Percentiles rank a stretch among this genome's conserved stretches.
Conservation (phyloP, 2,888 invertebrate genomes). For the Sericinus montela region DNA sequence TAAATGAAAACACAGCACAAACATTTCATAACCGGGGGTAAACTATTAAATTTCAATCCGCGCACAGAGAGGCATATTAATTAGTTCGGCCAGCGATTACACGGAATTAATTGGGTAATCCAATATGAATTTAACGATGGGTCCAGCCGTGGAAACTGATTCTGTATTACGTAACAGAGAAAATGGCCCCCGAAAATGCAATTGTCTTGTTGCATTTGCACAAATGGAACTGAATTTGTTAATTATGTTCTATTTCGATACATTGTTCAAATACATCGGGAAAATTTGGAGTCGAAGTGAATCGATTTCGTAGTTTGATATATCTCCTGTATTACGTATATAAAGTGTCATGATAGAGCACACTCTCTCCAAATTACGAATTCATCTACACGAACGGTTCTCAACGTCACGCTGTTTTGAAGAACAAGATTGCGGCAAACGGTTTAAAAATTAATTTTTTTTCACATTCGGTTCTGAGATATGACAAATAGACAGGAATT, state of each 20-base stretch:
- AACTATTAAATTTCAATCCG: conserved; percentile 65
- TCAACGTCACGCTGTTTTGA: no score
- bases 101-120: conserved; percentile 67
- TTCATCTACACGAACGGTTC: no score
- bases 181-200: conserved; percentile 22
- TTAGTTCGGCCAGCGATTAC: conserved; percentile 60
- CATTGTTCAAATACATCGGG: neutral
- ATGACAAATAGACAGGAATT: no score
- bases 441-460: no score
- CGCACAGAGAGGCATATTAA: conserved; percentile 55
- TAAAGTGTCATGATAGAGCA: no score
- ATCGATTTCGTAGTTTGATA: no score
- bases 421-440: no score
- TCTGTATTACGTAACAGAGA: conserved; percentile 26
- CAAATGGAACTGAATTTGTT: conserved; percentile 6
- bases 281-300: neutral
- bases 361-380: no score
- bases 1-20: conserved; percentile 6
- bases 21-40: conserved; percentile 35
- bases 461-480: no score
- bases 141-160: conserved; percentile 22
- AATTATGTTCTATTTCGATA: neutral
- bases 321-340: no score
- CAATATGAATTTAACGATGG: conserved; percentile 58
- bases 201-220: conserved; percentile 23